phyloP scores from a whole-genome alignment of 2,113 vertebrate genomes.

The Neolamprologus hecqui region DNA sequence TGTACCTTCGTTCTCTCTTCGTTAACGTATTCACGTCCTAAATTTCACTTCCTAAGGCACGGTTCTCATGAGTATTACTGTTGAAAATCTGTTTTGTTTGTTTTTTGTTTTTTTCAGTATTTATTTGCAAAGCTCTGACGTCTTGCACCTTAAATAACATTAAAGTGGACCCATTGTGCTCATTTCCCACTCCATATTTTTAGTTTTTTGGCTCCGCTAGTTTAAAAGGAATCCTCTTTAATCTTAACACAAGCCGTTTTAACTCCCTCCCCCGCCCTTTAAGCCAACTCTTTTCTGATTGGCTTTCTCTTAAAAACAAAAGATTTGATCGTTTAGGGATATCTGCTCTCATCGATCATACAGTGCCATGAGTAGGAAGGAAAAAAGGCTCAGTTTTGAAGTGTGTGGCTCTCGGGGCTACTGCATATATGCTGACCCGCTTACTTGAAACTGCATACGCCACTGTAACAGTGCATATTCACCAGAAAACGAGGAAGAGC shows the following conservation, averaged over 20 bases:
- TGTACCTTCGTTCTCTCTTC: background rate
- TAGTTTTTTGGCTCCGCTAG: background rate
- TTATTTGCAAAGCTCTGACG: conserved; percentile 42
- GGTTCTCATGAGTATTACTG: background rate
- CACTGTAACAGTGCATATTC: background rate
- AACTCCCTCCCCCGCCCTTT: background rate
- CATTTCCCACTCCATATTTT: background rate
- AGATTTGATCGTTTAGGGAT: background rate
- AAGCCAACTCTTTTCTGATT: background rate
- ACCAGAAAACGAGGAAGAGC: background rate
- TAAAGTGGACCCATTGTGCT: background rate
- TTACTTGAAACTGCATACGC: background rate
- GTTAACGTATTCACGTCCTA: background rate
- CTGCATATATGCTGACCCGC: background rate
- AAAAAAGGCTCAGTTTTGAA: background rate
- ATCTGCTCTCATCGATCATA: background rate
- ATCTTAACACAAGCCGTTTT: background rate
- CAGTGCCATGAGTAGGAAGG: background rate
- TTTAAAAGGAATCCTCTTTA: background rate
- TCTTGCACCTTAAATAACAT: conserved; percentile 52
- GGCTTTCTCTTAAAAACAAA: background rate
- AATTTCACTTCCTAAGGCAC: background rate
- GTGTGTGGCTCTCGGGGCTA: background rate
- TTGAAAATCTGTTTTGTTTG: background rate
- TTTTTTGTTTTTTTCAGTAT: conserved; percentile 23